A percentile compares a stretch with the other conserved stretches of the same genome.
These are phyloP conservation scores for Brachionus angularis DNA, from an alignment of 1,140 invertebrate species.

Conservation along the genomic window DNA sequence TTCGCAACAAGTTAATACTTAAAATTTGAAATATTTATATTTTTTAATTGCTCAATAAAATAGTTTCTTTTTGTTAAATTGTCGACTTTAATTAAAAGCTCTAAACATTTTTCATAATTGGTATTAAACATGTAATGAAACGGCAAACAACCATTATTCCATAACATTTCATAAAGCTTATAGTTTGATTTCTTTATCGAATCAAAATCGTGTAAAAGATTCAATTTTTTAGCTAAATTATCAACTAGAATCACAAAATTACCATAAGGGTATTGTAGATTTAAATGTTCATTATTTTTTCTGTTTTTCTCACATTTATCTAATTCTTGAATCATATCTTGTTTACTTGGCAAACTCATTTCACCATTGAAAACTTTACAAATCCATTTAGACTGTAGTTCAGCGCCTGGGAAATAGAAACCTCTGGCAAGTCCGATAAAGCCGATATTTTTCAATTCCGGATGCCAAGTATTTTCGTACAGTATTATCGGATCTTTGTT, in stretches of 20 bases:
- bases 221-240: not conserved
- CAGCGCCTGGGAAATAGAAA: not conserved
- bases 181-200: not conserved
- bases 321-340: not conserved
- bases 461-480: not conserved
- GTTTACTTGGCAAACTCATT: not conserved
- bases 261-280: conserved; percentile 28
- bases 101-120: not conserved
- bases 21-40: no score
- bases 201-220: conserved; percentile 3
- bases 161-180: not conserved
- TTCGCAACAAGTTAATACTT: no score
- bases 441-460: not conserved
- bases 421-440: not conserved
- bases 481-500: not conserved
- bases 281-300: not conserved
- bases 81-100: not conserved
- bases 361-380: not conserved
- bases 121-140: not conserved
- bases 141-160: not conserved
- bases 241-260: not conserved
- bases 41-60: no score
- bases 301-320: not conserved
- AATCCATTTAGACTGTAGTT: conserved; percentile 5
- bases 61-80: not conserved